Evolutionary conservation across 1,140 invertebrate genomes (phyloP).

Genomic region (Phymastichus coffea): DNA sequence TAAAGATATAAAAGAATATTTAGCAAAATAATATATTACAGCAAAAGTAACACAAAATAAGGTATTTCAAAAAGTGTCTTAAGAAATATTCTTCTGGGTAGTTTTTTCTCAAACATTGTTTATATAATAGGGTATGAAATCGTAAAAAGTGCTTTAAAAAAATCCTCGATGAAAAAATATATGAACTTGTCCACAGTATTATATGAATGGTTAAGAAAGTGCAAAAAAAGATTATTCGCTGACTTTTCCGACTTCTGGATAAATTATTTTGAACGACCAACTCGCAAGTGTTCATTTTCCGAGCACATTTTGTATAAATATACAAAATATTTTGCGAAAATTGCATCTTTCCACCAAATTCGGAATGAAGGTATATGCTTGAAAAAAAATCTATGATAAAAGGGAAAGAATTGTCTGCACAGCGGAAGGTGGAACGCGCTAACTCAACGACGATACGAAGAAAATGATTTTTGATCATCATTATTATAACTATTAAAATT

Average conservation of each 20-base stretch:
- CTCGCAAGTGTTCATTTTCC: no score
- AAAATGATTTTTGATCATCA: constrained; percentile 40
- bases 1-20: constrained; percentile 3
- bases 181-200: no score
- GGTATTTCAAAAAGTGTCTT: constrained; percentile 12
- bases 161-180: no score
- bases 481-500: constrained; percentile 55
- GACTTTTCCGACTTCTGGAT: constrained; percentile 6
- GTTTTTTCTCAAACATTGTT: not conserved
- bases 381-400: not conserved
- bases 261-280: not conserved
- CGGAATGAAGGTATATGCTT: no score
- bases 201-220: not conserved
- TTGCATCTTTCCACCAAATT: no score
- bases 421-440: not conserved
- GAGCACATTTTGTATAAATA: no score
- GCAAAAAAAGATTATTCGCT: constrained; percentile 3
- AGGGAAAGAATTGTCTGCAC: not conserved
- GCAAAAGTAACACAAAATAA: not conserved
- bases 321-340: no score
- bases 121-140: no score
- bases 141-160: constrained; percentile 4
- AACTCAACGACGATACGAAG: not conserved
- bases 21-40: not conserved
- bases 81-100: not conserved